Percentiles rank a stretch among this genome's conserved stretches.
Evolutionary conservation across 2,113 vertebrate genomes (phyloP).

Genomic region (Atlantisia rogersi): DNA sequence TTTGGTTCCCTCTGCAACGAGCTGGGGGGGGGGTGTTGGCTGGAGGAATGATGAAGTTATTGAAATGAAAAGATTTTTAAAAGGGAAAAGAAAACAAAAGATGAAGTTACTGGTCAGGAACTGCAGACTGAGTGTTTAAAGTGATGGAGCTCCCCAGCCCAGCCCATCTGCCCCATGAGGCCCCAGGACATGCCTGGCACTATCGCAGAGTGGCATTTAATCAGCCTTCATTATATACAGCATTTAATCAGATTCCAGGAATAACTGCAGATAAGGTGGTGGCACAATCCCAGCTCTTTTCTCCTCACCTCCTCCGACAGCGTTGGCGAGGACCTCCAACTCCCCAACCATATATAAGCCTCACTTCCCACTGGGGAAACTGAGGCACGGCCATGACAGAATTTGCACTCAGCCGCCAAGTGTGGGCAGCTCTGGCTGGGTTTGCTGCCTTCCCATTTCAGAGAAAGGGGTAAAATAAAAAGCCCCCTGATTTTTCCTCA

Average conservation of each 20-base stretch:
- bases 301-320: background rate
- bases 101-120: fast-evolving
- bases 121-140: fast-evolving
- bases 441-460: fast-evolving
- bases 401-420: fast-evolving
- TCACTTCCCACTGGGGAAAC: background rate
- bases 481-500: fast-evolving
- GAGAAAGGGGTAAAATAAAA: no score
- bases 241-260: slow-evolving; percentile 40
- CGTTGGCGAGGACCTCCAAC: fast-evolving
- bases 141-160: background rate
- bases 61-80: background rate
- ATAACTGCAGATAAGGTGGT: slow-evolving; percentile 48
- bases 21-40: background rate
- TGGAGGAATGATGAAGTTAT: background rate
- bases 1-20: background rate
- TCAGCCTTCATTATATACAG: slow-evolving; percentile 6
- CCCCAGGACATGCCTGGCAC: background rate
- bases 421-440: fast-evolving
- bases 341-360: fast-evolving
- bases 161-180: background rate
- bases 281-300: background rate
- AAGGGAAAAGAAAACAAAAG: background rate
- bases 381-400: fast-evolving
- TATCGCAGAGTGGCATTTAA: slow-evolving; percentile 20